These are phyloP conservation scores for Polydrusus cervinus DNA, from an alignment of 2,888 invertebrate species.

Conservation along the genomic window DNA sequence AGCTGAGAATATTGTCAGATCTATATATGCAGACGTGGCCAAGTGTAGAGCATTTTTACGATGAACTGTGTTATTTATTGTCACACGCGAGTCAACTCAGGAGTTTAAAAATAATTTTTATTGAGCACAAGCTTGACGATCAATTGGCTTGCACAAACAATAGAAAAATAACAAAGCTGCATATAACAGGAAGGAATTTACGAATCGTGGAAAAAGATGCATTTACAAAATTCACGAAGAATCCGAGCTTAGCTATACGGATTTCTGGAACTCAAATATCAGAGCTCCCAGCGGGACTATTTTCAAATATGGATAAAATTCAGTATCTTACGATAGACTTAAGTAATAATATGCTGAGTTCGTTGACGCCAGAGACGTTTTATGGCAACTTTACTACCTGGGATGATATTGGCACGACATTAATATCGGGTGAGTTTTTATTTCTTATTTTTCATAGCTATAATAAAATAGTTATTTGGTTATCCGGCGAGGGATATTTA, in stretches of 20 bases:
- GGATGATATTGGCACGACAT: conserved; percentile 90
- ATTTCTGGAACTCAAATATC: conserved; percentile 86
- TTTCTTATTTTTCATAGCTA: neutral
- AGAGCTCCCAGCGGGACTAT: conserved; percentile 86
- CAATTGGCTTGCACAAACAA: conserved; percentile 86
- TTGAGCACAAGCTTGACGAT: conserved; percentile 82
- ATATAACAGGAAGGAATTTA: conserved; percentile 85
- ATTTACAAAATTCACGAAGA: conserved; percentile 82
- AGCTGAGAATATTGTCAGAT: conserved; percentile 81
- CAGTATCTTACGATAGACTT: conserved; percentile 89
- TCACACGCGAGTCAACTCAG: conserved; percentile 82
- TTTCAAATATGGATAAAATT: conserved; percentile 84
- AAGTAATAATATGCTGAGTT: conserved; percentile 85
- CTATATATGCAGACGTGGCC: conserved; percentile 85
- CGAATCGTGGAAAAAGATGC: conserved; percentile 85
- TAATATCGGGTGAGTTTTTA: conserved; percentile 81
- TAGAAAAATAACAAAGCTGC: conserved; percentile 85
- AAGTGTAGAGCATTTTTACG: conserved; percentile 77
- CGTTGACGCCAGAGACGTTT: conserved; percentile 87
- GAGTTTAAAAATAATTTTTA: conserved; percentile 84
- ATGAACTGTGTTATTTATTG: conserved; percentile 81
- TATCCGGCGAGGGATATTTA: too few species aligned
- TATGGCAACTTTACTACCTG: conserved; percentile 90
- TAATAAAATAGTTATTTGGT: neutral
- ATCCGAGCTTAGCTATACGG: conserved; percentile 84